A percentile compares a stretch with the other conserved stretches of the same genome.
Evolutionary conservation across 2,888 invertebrate genomes (phyloP).

Genomic region (Baccha elongata): DNA sequence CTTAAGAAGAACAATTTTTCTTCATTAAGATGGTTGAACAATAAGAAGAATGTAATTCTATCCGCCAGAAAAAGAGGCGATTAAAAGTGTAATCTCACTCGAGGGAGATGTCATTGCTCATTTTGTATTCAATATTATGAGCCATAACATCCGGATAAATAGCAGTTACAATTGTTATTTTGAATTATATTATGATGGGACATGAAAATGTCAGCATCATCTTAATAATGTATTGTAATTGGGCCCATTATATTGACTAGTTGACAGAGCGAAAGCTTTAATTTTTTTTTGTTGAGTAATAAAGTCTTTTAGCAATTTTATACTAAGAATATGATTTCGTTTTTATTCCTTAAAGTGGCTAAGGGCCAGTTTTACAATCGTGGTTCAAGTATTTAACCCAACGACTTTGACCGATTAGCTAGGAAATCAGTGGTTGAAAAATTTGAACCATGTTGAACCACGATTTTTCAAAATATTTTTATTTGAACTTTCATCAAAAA

Average conservation of each 20-base stretch:
- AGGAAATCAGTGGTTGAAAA: no score
- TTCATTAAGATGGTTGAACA: slow-evolving; percentile 66
- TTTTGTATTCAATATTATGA: slow-evolving; percentile 43
- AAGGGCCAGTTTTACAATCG: no score
- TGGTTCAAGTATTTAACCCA: no score
- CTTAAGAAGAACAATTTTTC: slow-evolving; percentile 61
- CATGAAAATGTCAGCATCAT: slow-evolving; percentile 13
- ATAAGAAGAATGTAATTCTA: slow-evolving; percentile 69
- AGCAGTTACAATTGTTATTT: slow-evolving; percentile 14
- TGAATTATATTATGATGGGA: background rate
- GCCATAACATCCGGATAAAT: slow-evolving; percentile 20
- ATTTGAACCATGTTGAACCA: no score
- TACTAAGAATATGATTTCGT: no score
- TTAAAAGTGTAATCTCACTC: slow-evolving; percentile 68
- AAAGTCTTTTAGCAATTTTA: no score
- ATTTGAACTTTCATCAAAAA: no score
- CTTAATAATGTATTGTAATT: background rate
- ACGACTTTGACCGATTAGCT: no score
- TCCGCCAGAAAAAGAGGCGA: slow-evolving; percentile 59
- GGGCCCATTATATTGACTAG: background rate
- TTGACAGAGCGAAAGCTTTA: no score
- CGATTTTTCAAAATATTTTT: no score
- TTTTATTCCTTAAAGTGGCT: no score
- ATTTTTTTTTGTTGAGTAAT: no score
- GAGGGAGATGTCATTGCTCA: slow-evolving; percentile 29